Base-by-base conservation (phyloP, 2,797 vertebrate genomes). In the Xerus rutilus region DNA sequence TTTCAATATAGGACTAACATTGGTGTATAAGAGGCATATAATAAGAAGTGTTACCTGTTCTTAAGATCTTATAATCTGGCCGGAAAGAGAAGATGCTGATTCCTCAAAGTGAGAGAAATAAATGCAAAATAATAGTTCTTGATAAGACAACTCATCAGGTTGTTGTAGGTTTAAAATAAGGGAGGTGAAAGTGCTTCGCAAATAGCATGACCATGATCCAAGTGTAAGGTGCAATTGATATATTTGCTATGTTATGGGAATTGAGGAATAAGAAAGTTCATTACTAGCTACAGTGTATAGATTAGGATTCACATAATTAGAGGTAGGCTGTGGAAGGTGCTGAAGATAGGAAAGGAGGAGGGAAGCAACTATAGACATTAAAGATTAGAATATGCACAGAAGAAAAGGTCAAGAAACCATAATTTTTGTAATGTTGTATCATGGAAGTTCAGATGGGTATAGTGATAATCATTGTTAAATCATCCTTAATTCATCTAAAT, bases 61-160 rank as follows among this genome's bases (percentile, higher is more conserved):
- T 86, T 79, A 78, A 64, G 62, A 77, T 52, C 28, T 83, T 91
- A 0, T 82, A 47, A 77, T 64, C 39, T 85, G 30, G 9, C 52
- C 82, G 10, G 72, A 47, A 78, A 79, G 39, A 86, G 52, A 76
- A 91, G 15, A 67, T 14, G 39, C 5, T 86, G 59, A 45, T 35
- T 94, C 47, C 8, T 83, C 81, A 86, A 62, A 73, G 32, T 52
- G 23, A 84, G 59, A 93, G 20, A 52, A 73, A 91, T 45, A 54
- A 54, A 65, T 25, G 20, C 2, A 95, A 88, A 11, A 25, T 28
- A 91, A 93, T 87, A 23, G 54, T 65, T 81, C 87, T 64, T 74
- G 28, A 52, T 91, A 94, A 86, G 39, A 93, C 86, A 84, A 95
- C 69, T 57, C 85, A 82, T 54, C 4, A 45, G 39, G 59, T 62